Percentiles rank a stretch among this genome's conserved stretches.
These are phyloP conservation scores for Calephelis virginiensis DNA, from an alignment of 1,140 invertebrate genomes.

Conservation along the genomic window DNA sequence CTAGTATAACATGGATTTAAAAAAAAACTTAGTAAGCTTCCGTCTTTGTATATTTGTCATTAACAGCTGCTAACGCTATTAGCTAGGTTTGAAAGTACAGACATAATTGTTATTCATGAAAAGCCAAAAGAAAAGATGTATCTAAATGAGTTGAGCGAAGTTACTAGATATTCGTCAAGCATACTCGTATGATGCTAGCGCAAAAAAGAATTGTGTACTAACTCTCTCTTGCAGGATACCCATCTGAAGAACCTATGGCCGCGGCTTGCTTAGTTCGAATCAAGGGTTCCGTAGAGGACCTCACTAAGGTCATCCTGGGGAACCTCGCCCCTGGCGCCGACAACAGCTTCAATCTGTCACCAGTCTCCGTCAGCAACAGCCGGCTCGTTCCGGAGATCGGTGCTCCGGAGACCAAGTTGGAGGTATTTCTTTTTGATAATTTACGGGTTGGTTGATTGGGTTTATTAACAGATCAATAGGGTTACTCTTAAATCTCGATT, in stretches of 20 bases:
- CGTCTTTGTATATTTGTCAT: too few species aligned
- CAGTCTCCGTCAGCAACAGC: constrained; percentile 45
- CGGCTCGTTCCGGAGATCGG: constrained; percentile 49
- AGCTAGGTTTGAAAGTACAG: too few species aligned
- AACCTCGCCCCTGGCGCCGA: constrained; percentile 53
- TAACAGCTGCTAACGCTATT: too few species aligned
- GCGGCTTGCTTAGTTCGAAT: constrained; percentile 51
- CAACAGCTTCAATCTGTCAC: constrained; percentile 63
- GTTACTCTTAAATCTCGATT: too few species aligned
- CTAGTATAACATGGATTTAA: too few species aligned
- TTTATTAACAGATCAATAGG: neutral
- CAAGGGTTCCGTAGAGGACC: constrained; percentile 36
- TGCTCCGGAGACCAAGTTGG: constrained; percentile 56
- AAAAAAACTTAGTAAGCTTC: too few species aligned
- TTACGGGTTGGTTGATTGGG: too few species aligned
- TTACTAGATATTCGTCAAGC: too few species aligned
- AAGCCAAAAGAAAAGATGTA: too few species aligned
- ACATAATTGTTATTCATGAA: too few species aligned
- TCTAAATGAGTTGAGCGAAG: too few species aligned
- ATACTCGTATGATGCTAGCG: too few species aligned
- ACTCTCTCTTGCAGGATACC: constrained; percentile 38
- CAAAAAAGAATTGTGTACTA: neutral
- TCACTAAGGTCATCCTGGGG: constrained; percentile 48
- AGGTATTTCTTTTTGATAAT: constrained; percentile 34
- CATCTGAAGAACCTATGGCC: constrained; percentile 48